Evolutionary conservation across 2,888 invertebrate species (phyloP), one percentile per base, ranked within the genome.

Genomic region (Drosophila histrio): DNA sequence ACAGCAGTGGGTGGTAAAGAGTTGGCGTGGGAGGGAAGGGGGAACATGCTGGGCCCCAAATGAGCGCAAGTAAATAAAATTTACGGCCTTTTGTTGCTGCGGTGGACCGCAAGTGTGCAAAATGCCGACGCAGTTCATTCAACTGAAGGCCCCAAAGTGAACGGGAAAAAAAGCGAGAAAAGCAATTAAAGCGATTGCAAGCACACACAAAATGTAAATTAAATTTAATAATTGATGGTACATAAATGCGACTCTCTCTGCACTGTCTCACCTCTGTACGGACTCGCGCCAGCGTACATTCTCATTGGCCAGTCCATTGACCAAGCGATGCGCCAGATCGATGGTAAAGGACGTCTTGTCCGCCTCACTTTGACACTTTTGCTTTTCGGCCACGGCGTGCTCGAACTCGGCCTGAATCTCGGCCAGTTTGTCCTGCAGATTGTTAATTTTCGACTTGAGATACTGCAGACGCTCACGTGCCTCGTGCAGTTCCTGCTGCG

Each of bases 291-390:
- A 92, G 26, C 92, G 90, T 17, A 92, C 62, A 60, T 98, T 98
- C 91, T 99, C 98, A 0, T 98, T 98, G 32, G 97, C 97, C 72
- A 99, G 93, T 15, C 98, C 98, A 87, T 97, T 97, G 0, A 99
- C 97, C 24, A 99, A 93, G 81, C 98, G 93, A 90, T 98, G 98
- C 3, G 99, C 98, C 76, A 99, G 92, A 90, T 97, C 96, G 72
- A 99, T 98, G 50, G 97, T 97, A 66, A 94, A 93, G 9, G 96
- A 95, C 0, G 98, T 98, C 41, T 96, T 95, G 87, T 98, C 98
- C 0, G 98, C 98, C 92, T 98, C 98, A 8, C 95, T 94, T 92
- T 98, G 97, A 90, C 98, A 98, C 89, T 96, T 96, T 91, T 96
- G 94, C 91, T 98, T 98, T 79, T 95, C 96, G 52, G 94, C 95